Conservation (phyloP, 2,797 vertebrate genomes). For the Discoglossus pictus region DNA sequence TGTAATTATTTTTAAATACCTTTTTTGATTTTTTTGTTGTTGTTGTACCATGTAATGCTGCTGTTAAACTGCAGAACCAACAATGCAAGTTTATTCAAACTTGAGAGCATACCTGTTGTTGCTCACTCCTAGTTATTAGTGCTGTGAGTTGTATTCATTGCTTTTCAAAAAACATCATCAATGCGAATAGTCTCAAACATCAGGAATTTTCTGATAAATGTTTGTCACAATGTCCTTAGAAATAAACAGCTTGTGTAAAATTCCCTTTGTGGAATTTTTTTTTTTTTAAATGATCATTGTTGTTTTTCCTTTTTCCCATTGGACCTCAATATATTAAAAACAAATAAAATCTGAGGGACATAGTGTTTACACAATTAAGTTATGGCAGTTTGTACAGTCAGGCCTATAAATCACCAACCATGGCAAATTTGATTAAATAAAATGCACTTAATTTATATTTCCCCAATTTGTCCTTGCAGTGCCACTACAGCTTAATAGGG, state of each 20-base stretch:
- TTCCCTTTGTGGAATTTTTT: conserved; percentile 1
- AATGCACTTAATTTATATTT: no score
- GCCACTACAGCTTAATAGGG: no score
- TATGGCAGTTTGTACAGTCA: no score
- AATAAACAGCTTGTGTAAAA: neutral
- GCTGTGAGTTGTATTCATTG: conserved; percentile 10
- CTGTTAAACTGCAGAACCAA: conserved; percentile 3
- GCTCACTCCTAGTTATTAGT: neutral
- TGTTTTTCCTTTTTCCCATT: conserved; percentile 2
- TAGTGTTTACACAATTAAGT: no score
- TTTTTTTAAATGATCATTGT: conserved; percentile 1
- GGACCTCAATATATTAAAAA: no score
- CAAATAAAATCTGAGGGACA: no score
- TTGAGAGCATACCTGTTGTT: neutral
- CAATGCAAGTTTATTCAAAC: neutral
- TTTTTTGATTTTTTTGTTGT: neutral
- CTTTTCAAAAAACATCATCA: conserved; percentile 20
- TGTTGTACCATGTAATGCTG: neutral
- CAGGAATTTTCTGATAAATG: neutral
- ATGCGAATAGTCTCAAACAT: neutral
- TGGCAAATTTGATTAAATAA: no score
- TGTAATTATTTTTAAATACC: neutral
- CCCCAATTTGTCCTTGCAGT: no score
- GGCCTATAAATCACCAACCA: no score
- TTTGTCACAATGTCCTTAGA: neutral